Base-by-base conservation (phyloP, 2,113 vertebrate species). In the Nerophis lumbriciformis region DNA sequence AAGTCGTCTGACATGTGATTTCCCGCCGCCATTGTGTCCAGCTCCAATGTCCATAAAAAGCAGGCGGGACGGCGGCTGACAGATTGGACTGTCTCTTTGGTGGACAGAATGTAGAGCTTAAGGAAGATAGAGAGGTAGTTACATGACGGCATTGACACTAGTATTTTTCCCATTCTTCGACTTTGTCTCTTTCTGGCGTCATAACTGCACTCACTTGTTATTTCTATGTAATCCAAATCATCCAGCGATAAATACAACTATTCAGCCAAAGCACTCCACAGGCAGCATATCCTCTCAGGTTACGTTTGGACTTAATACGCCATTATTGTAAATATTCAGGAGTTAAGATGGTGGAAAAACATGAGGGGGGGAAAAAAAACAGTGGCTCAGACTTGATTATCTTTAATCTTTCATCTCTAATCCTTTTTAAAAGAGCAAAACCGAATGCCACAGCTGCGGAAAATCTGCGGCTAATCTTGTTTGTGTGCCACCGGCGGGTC, bases 1-100 rank as follows among this genome's bases (percentile, higher is more conserved):
- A 88, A 81, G 69, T 76, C 63, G 51, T 80, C 73, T 73, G 81
- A 86, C 80, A 74, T 83, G 81, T 77, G 83, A 83, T 80, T 84
- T 82, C 79, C 79, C 71, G 50, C 66, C 58, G 57, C 76, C 71
- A 72, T 79, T 72, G 73, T 83, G 68, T 85, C 79, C 69, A 42
- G 56, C 59, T 48, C 59, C 71, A 63, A 70, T 59, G 79, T 80
- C 79, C 79, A 68, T 51, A 49, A 68, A 69, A 79, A 71, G 67
- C 54, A 44, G 65, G 21, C 54, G 52, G 71, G 76, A 75, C 65
- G 71, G 63, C 62, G 45, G 63, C 68, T 84, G 85, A 87, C 79
- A 61, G 77, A 89, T 86, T 63, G 63, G 69, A 73, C 66, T 42
- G 73, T 78, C 59, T 73, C 59, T 73, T 69, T 65, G 63, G 63